A percentile compares a stretch with the other conserved stretches of the same genome.
Evolutionary conservation across 2,888 invertebrate species (phyloP).

Genomic region (Chloroclysta siterata): DNA sequence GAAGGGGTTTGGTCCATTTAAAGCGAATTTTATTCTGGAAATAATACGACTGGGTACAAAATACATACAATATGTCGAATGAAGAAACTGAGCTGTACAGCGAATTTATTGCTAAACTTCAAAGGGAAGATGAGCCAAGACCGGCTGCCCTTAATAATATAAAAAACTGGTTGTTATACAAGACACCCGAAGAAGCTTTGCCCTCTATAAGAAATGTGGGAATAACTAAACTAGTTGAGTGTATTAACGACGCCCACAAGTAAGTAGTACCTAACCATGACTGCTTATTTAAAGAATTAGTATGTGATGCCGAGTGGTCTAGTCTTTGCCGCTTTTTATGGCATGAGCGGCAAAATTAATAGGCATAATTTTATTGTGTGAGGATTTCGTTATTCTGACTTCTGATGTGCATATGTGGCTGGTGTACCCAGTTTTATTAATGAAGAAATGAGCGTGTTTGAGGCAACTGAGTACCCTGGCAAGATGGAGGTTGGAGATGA

Average conservation of each 20-base stretch:
- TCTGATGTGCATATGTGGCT: too few species aligned
- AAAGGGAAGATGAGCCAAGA: constrained; percentile 59
- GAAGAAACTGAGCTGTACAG: constrained; percentile 60
- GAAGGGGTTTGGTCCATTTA: not conserved
- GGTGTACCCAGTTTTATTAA: too few species aligned
- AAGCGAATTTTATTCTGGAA: not conserved
- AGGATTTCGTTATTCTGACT: too few species aligned
- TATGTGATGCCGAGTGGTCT: too few species aligned
- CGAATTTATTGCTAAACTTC: constrained; percentile 58
- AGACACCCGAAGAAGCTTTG: constrained; percentile 61
- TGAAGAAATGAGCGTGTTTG: too few species aligned
- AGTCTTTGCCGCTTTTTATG: too few species aligned
- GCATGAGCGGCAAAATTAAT: too few species aligned
- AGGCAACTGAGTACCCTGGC: too few species aligned
- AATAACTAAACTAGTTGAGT: constrained; percentile 86
- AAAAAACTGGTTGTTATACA: constrained; percentile 64
- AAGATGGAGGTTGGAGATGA: too few species aligned
- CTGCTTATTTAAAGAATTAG: too few species aligned
- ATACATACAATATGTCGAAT: constrained; percentile 45
- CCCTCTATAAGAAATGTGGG: constrained; percentile 68
- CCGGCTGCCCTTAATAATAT: constrained; percentile 67
- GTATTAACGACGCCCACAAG: constrained; percentile 82
- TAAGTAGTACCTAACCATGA: constrained; percentile 44
- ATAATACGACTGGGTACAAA: not conserved
- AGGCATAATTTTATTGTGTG: too few species aligned